These are phyloP conservation scores for Chlorodrepanis virens DNA, from an alignment of 2,113 vertebrate species.

Conservation along the genomic window DNA sequence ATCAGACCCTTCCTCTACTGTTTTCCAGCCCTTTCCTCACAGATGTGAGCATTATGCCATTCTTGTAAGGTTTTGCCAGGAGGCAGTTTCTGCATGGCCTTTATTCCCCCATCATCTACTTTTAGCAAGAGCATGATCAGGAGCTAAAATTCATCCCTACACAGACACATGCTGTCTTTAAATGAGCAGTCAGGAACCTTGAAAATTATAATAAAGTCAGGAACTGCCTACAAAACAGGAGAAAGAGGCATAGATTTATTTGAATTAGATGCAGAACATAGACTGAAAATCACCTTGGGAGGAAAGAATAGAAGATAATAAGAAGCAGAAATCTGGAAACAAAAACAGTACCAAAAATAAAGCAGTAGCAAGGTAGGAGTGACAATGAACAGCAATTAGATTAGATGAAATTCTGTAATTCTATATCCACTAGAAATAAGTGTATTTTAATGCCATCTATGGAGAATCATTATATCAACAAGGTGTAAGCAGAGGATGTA, in stretches of 20 bases:
- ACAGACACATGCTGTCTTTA: neutral
- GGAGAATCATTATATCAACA: conserved; percentile 8
- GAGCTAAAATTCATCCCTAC: neutral
- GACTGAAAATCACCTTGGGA: neutral
- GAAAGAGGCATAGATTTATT: neutral
- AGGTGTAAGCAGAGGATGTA: neutral
- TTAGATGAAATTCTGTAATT: neutral
- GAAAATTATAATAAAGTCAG: neutral
- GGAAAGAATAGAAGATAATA: neutral
- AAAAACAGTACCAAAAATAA: neutral
- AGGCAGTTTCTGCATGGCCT: neutral
- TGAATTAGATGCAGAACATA: neutral
- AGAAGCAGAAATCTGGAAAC: neutral
- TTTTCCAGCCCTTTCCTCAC: neutral
- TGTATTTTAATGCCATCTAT: neutral
- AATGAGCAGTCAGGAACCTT: neutral
- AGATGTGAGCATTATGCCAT: neutral
- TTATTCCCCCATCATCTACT: neutral
- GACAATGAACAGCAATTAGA: neutral
- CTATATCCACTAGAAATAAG: neutral
- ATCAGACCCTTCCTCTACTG: neutral
- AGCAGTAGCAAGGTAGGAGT: neutral
- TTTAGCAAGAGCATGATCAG: neutral
- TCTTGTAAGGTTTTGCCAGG: neutral
- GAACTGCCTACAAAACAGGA: neutral